These are phyloP conservation scores for Podargus strigoides DNA, from an alignment of 2,797 vertebrate genomes.

Conservation along the genomic window DNA sequence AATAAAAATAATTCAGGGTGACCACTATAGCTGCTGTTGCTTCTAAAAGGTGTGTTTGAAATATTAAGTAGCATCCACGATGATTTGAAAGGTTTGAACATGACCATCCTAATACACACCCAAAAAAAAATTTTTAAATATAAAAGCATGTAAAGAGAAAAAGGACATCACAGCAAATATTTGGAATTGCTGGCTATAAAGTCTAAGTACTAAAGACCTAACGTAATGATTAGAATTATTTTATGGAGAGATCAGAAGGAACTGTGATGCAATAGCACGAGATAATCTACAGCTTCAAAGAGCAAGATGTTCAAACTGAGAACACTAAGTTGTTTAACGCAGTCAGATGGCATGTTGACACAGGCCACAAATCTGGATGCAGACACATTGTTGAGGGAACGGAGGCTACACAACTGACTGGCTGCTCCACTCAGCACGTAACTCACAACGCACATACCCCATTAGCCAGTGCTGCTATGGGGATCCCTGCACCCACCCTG, in stretches of 20 bases:
- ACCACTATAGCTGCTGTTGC: not conserved
- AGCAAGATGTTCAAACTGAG: not conserved
- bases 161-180: not conserved
- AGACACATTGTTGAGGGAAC: not conserved
- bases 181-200: not conserved
- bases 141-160: too few species aligned
- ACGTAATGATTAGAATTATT: not conserved
- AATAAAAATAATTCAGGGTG: not conserved
- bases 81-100: not conserved
- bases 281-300: conserved; percentile 10
- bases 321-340: not conserved
- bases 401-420: not conserved
- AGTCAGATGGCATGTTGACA: not conserved
- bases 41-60: not conserved
- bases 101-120: not conserved
- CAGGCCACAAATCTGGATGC: not conserved
- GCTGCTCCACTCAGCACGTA: not conserved
- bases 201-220: not conserved
- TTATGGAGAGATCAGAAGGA: not conserved
- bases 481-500: not conserved
- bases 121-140: too few species aligned
- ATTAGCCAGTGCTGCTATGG: not conserved
- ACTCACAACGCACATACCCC: not conserved
- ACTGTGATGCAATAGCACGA: not conserved
- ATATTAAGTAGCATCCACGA: not conserved